Evolutionary conservation across 2,888 invertebrate genomes (phyloP).

Genomic region (Rhogogaster chlorosoma): DNA sequence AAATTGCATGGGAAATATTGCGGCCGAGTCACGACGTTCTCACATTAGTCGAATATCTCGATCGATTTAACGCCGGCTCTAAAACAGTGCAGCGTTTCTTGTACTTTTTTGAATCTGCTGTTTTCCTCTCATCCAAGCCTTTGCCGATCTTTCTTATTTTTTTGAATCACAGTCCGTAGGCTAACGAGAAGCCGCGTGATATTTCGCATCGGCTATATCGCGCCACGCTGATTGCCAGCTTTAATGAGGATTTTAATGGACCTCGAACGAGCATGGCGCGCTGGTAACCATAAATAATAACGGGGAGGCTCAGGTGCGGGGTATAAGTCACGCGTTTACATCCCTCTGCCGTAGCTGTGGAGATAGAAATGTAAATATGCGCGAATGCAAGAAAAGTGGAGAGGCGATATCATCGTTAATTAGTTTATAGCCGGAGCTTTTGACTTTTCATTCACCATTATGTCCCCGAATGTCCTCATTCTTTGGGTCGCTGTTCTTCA

Average conservation of each 20-base stretch:
- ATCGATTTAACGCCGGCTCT: background rate
- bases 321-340: background rate
- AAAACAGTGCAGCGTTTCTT: background rate
- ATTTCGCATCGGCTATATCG: background rate
- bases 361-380: background rate
- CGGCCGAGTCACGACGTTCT: background rate
- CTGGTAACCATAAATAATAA: conserved; percentile 24
- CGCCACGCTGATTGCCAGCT: background rate
- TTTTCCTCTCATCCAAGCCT: background rate
- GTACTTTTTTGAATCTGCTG: background rate
- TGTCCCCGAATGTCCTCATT: background rate
- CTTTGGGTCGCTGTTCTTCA: background rate
- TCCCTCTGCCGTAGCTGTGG: too few relatives aligned
- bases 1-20: background rate
- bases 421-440: background rate
- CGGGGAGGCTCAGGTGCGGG: background rate
- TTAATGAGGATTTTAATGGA: conserved; percentile 34
- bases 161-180: background rate
- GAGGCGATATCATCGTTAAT: conserved; percentile 6
- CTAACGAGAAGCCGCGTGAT: background rate
- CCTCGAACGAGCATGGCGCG: background rate
- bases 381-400: too few relatives aligned
- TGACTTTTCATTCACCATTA: conserved; percentile 14
- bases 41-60: background rate
- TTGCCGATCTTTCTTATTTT: background rate